phyloP scores from a whole-genome alignment of 2,797 vertebrate genomes.

The Sardinella longiceps region DNA sequence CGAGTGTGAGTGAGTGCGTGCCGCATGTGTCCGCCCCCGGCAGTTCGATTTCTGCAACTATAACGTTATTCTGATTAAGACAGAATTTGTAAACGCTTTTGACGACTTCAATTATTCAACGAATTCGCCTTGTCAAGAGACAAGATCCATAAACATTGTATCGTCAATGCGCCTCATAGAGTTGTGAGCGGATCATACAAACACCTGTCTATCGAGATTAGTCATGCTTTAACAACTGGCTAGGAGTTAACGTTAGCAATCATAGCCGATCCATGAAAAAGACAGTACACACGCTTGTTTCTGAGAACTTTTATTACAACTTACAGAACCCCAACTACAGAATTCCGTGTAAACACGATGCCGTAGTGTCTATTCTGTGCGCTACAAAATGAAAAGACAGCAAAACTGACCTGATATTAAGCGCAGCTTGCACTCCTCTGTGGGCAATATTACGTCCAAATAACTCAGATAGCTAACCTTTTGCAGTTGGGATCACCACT shows the following conservation, averaged over 20 bases:
- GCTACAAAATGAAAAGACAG: neutral
- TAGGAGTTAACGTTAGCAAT: conserved; percentile 7
- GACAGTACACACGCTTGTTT: neutral
- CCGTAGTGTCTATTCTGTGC: neutral
- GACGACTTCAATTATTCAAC: too few species aligned
- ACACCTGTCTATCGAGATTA: conserved; percentile 15
- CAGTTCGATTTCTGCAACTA: too few species aligned
- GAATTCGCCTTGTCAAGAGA: too few species aligned
- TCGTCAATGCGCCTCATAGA: too few species aligned
- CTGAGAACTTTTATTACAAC: neutral
- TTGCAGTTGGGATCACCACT: neutral
- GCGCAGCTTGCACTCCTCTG: neutral
- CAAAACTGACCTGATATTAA: neutral
- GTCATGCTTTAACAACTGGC: too few species aligned
- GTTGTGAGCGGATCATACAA: neutral
- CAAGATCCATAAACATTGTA: too few species aligned
- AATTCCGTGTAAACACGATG: neutral
- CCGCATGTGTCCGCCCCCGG: neutral
- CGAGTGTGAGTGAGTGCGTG: neutral
- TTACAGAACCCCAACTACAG: neutral
- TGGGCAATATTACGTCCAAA: neutral
- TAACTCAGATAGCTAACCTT: neutral
- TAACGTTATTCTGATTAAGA: too few species aligned
- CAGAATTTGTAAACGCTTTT: too few species aligned
- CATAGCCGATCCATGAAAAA: neutral